Percentiles rank a stretch among this genome's conserved stretches.
Conservation (phyloP, 2,888 invertebrate species). For the Phaonia tiefii region DNA sequence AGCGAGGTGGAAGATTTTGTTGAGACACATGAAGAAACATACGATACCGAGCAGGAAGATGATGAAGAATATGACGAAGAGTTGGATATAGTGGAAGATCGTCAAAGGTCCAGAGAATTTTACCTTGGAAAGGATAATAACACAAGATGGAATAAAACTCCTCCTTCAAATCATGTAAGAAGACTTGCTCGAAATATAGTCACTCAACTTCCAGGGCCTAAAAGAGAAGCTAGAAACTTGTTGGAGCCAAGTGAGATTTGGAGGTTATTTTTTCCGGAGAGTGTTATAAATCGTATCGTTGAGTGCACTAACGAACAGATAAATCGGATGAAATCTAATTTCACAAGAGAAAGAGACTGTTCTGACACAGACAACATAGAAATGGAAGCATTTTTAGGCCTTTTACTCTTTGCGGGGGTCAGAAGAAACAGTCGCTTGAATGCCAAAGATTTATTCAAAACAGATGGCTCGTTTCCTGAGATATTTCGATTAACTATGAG, state of each 20-base stretch:
- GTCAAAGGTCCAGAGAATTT: neutral
- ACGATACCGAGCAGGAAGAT: too few relatives aligned
- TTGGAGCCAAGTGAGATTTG: constrained; percentile 43
- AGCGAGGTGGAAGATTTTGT: too few relatives aligned
- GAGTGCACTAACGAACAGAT: constrained; percentile 39
- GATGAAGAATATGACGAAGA: constrained; percentile 3
- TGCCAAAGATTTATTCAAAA: constrained; percentile 50
- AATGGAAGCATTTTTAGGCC: too few relatives aligned
- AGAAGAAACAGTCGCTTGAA: constrained; percentile 59
- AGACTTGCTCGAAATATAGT: constrained; percentile 31
- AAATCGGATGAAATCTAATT: constrained; percentile 24
- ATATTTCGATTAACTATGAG: too few relatives aligned
- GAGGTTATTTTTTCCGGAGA: constrained; percentile 36
- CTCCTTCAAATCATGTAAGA: neutral
- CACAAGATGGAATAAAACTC: constrained; percentile 26
- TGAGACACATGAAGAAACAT: too few relatives aligned
- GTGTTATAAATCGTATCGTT: constrained; percentile 35
- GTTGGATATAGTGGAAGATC: neutral
- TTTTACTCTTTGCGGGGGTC: too few relatives aligned
- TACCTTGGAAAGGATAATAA: constrained; percentile 20
- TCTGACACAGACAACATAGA: too few relatives aligned
- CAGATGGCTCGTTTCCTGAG: constrained; percentile 54
- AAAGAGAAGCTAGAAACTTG: constrained; percentile 46
- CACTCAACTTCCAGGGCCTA: constrained; percentile 38
- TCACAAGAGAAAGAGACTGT: constrained; percentile 26